These are phyloP conservation scores for Brachypalpus laphriformis DNA, from an alignment of 2,888 invertebrate species.

Conservation along the genomic window DNA sequence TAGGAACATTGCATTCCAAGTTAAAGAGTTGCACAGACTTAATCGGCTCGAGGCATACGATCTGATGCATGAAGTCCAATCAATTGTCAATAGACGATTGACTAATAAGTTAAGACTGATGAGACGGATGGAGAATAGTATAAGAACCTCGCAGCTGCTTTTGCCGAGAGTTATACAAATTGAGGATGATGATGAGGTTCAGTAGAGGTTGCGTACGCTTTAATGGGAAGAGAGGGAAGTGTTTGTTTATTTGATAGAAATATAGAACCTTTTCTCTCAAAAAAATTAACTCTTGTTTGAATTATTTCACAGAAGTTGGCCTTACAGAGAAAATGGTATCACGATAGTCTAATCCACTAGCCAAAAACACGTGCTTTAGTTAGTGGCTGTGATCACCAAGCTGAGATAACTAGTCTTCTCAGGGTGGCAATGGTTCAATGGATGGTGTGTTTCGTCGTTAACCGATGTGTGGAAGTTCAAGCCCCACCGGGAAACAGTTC, in stretches of 20 bases:
- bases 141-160: slow-evolving; percentile 13
- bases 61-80: slow-evolving; percentile 67
- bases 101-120: slow-evolving; percentile 59
- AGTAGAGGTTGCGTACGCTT: not conserved
- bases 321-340: too few relatives aligned
- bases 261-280: too few relatives aligned
- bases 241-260: not conserved
- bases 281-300: too few relatives aligned
- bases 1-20: slow-evolving; percentile 67
- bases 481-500: too few relatives aligned
- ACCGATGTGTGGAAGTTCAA: too few relatives aligned
- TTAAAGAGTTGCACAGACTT: slow-evolving; percentile 54
- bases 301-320: too few relatives aligned
- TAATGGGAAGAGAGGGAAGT: not conserved
- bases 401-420: too few relatives aligned
- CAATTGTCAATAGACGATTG: slow-evolving; percentile 55
- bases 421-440: too few relatives aligned
- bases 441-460: too few relatives aligned
- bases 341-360: too few relatives aligned
- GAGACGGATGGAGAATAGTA: slow-evolving; percentile 1
- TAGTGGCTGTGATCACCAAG: too few relatives aligned
- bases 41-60: slow-evolving; percentile 59
- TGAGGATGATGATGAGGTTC: slow-evolving; percentile 32
- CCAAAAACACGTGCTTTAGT: too few relatives aligned
- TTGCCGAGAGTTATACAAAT: slow-evolving; percentile 45